Evolutionary conservation across 2,888 invertebrate species (phyloP).

Genomic region (Polietes domitor): DNA sequence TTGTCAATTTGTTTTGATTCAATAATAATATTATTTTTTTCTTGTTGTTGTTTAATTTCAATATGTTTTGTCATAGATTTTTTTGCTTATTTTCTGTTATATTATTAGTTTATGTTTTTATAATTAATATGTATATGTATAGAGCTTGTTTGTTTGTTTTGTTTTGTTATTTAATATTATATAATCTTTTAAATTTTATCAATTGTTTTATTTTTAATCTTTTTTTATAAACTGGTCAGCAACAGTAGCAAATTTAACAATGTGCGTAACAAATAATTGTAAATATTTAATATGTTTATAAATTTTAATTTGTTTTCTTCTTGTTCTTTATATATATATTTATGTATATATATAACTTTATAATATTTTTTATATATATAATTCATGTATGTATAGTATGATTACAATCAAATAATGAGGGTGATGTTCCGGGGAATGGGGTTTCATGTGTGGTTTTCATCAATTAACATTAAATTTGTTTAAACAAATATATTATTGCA

Average conservation of each 20-base stretch:
- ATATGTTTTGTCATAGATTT: slow-evolving; percentile 74
- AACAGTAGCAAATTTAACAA: slow-evolving; percentile 81
- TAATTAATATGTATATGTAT: slow-evolving; percentile 67
- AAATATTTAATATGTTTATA: slow-evolving; percentile 74
- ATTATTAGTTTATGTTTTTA: slow-evolving; percentile 50
- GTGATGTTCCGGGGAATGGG: slow-evolving; percentile 38
- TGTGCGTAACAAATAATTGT: slow-evolving; percentile 81
- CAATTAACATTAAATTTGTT: slow-evolving; percentile 66
- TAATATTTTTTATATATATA: slow-evolving; percentile 61
- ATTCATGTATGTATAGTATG: slow-evolving; percentile 67
- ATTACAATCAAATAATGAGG: slow-evolving; percentile 63
- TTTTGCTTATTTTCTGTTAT: slow-evolving; percentile 71
- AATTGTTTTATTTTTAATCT: slow-evolving; percentile 82
- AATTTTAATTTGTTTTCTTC: slow-evolving; percentile 61
- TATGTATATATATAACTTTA: slow-evolving; percentile 68
- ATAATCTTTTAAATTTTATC: slow-evolving; percentile 82
- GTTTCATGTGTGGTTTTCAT: slow-evolving; percentile 59
- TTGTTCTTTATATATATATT: slow-evolving; percentile 66
- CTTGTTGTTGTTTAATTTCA: slow-evolving; percentile 71
- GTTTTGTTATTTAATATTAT: slow-evolving; percentile 52
- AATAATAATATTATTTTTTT: slow-evolving; percentile 64
- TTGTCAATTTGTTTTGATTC: slow-evolving; percentile 26
- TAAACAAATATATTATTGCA: slow-evolving; percentile 68
- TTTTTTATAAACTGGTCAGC: slow-evolving; percentile 80
- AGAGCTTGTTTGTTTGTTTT: too few relatives aligned